Evolutionary conservation across 2,113 vertebrate species (phyloP).

Genomic region (Pygoscelis antarcticus): DNA sequence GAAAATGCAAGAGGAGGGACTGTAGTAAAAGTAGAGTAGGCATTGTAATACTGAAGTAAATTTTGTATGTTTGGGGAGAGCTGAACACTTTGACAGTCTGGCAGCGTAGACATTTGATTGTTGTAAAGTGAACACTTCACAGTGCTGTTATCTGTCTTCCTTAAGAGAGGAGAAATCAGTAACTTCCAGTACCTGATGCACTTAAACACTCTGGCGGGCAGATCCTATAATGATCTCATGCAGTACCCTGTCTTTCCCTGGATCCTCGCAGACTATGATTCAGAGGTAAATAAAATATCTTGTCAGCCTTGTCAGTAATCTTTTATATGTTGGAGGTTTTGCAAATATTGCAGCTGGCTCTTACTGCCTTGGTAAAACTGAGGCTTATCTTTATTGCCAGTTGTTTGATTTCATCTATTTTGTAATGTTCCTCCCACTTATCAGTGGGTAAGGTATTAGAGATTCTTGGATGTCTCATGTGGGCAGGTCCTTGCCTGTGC

Average conservation of each 20-base stretch:
- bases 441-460: neutral
- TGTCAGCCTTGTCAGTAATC: neutral
- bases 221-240: slow-evolving; percentile 99
- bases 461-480: neutral
- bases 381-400: neutral
- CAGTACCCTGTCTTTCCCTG: slow-evolving; percentile 99
- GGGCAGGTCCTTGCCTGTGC: neutral
- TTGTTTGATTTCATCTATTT: neutral
- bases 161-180: slow-evolving; percentile 96
- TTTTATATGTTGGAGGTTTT: neutral
- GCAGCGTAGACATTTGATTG: neutral
- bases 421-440: neutral
- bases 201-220: slow-evolving; percentile 94
- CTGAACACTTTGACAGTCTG: neutral
- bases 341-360: neutral
- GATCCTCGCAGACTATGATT: slow-evolving; percentile 96
- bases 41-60: neutral
- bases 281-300: slow-evolving; percentile 81
- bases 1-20: neutral
- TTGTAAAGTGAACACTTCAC: neutral
- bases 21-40: neutral
- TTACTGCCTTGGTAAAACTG: neutral
- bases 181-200: slow-evolving; percentile 99
- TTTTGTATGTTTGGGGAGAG: neutral
- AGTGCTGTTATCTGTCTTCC: slow-evolving; percentile 49